Percentiles rank a stretch among this genome's conserved stretches.
phyloP scores from a whole-genome alignment of 2,113 vertebrate genomes.

The Callopanchax toddi region DNA sequence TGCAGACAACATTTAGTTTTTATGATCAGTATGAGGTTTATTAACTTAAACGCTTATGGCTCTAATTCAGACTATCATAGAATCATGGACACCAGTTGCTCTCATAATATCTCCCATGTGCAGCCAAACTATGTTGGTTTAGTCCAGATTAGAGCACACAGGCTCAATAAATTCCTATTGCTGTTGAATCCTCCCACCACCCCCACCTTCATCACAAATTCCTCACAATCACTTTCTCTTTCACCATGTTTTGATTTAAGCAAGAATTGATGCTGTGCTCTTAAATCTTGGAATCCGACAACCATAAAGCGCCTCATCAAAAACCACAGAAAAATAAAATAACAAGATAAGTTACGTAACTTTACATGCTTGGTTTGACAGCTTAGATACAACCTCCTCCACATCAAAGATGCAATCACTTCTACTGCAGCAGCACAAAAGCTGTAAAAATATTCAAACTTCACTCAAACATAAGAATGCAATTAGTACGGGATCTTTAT shows the following conservation, averaged over 20 bases:
- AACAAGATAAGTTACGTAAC: not conserved
- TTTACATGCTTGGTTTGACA: not conserved
- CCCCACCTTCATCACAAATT: constrained; percentile 9
- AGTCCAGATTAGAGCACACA: constrained; percentile 25
- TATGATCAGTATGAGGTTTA: not conserved
- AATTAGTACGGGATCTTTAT: no score
- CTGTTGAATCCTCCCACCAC: not conserved
- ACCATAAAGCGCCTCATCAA: not conserved
- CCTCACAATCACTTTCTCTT: constrained; percentile 5
- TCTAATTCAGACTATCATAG: not conserved
- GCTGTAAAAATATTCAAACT: not conserved
- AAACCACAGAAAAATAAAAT: not conserved
- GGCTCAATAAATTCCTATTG: no score
- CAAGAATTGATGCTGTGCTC: not conserved
- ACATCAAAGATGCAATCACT: not conserved
- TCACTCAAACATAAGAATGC: no score
- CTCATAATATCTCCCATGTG: constrained; percentile 59
- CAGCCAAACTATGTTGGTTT: constrained; percentile 62
- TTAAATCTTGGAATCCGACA: not conserved
- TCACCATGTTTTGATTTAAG: not conserved
- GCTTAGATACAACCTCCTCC: not conserved
- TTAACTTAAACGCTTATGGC: not conserved
- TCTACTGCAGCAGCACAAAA: not conserved
- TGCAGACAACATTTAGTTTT: not conserved
- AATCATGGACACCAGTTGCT: constrained; percentile 12